phyloP scores from a whole-genome alignment of 2,888 invertebrate species.

The Liopterus haemorrhoidalis region DNA sequence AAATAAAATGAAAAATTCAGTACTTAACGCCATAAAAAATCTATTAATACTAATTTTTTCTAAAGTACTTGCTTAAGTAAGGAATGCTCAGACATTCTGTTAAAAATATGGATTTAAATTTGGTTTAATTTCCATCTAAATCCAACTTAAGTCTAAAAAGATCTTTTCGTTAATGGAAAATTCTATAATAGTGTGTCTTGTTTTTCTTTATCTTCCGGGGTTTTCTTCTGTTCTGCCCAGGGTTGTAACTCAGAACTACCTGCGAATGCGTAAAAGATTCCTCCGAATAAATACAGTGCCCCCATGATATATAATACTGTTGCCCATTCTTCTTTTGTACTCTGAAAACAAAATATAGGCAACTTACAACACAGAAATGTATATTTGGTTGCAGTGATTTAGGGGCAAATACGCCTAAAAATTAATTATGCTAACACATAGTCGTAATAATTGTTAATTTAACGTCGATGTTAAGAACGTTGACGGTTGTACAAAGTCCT shows the following conservation, averaged over 20 bases:
- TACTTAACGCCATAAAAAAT: too few species aligned
- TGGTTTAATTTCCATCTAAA: slow-evolving; percentile 1
- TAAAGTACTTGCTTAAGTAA: too few species aligned
- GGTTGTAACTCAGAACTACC: slow-evolving; percentile 44
- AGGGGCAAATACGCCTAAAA: too few species aligned
- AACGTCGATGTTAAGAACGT: too few species aligned
- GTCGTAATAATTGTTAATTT: too few species aligned
- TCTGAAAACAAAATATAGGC: slow-evolving; percentile 34
- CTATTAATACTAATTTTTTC: too few species aligned
- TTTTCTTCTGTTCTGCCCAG: slow-evolving; percentile 43
- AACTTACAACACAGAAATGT: neutral
- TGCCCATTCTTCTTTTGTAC: slow-evolving; percentile 45
- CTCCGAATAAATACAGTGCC: slow-evolving; percentile 40
- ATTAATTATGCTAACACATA: too few species aligned
- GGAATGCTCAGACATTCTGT: too few species aligned
- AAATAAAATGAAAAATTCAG: too few species aligned
- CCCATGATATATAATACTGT: slow-evolving; percentile 42
- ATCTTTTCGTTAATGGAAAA: too few species aligned
- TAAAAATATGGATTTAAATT: neutral
- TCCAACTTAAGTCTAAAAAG: slow-evolving; percentile 8
- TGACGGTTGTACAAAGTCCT: too few species aligned
- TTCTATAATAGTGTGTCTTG: slow-evolving; percentile 21
- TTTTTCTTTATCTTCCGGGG: slow-evolving; percentile 13
- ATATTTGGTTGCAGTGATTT: neutral
- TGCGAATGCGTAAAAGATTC: slow-evolving; percentile 42